Conservation (phyloP, 2,888 invertebrate genomes). For the Catocala nupta region DNA sequence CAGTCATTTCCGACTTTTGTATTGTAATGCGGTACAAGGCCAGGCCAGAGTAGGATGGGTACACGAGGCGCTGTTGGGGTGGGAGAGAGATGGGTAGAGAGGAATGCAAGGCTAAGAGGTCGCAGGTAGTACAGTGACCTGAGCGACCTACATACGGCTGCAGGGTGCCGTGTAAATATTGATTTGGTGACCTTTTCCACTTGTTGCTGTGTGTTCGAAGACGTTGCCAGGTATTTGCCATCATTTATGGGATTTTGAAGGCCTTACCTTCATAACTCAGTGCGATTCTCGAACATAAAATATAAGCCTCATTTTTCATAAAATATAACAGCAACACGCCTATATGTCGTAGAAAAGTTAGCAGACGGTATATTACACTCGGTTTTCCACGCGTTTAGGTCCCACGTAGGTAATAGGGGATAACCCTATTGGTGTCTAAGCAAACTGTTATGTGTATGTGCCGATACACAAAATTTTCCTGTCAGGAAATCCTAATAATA, state of each 20-base stretch:
- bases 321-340: no score
- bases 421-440: no score
- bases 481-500: no score
- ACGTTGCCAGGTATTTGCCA: slow-evolving; percentile 49
- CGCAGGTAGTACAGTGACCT: slow-evolving; percentile 84
- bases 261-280: not conserved
- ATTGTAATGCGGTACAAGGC: slow-evolving; percentile 81
- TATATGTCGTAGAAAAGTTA: no score
- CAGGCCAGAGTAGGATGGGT: slow-evolving; percentile 64
- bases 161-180: slow-evolving; percentile 82
- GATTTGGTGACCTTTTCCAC: slow-evolving; percentile 79
- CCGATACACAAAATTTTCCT: no score
- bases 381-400: no score
- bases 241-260: slow-evolving; percentile 33
- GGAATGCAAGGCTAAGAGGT: slow-evolving; percentile 82
- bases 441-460: no score
- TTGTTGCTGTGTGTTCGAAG: slow-evolving; percentile 73
- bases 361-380: no score
- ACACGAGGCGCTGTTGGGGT: slow-evolving; percentile 48
- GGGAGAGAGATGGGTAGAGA: slow-evolving; percentile 59
- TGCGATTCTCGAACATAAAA: not conserved
- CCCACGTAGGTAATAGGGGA: no score
- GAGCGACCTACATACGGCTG: slow-evolving; percentile 77
- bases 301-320: no score
- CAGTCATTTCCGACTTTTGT: slow-evolving; percentile 80